Evolutionary conservation across 2,797 vertebrate species (phyloP), one percentile per base, ranked within the genome.

Genomic region (Passerculus sandwichensis): DNA sequence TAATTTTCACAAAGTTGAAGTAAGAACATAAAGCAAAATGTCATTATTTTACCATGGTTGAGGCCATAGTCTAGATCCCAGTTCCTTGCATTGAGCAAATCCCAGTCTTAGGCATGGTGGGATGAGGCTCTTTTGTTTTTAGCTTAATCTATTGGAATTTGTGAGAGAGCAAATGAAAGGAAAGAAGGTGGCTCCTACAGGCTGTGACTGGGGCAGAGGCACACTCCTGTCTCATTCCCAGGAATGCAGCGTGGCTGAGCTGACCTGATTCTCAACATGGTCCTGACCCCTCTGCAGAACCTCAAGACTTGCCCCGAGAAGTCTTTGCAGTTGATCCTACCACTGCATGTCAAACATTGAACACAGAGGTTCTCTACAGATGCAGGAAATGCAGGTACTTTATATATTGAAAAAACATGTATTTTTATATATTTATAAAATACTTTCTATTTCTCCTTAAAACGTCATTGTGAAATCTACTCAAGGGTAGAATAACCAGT

Each of bases 311-410:
- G 84, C 99, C 99, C 56, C 98, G 47, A 86, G 99, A 99, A 89
- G 90, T 99, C 50, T 99, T 99, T 94, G 99, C 99, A 25, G 96
- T 93, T 59, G 99, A 99, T 94, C 99, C 99, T 61, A 97, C 88
- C 29, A 69, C 44, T 21, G 0, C 32, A 8, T 97, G 95, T 75
- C 97, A 98, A 89, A 98, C 96, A 87, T 93, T 84, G 34, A 97
- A 97, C 84, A 88, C 97, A 56, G 99, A 99, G 57, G 89, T 97
- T 91, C 97, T 99, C 83, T 99, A 99, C 94, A 98, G 98, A 91
- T 99, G 99, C 97, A 98, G 99, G 93, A 99, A 99, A 81, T 99
- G 99, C 98, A 99, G 99, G 99, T 99, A 97, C 95, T 84, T 62
- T 14, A 1, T 50, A 13, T 38, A 11, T 60, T 12, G 11, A 4